phyloP scores from a whole-genome alignment of 2,888 invertebrate genomes.

The Chelonus formosanus region DNA sequence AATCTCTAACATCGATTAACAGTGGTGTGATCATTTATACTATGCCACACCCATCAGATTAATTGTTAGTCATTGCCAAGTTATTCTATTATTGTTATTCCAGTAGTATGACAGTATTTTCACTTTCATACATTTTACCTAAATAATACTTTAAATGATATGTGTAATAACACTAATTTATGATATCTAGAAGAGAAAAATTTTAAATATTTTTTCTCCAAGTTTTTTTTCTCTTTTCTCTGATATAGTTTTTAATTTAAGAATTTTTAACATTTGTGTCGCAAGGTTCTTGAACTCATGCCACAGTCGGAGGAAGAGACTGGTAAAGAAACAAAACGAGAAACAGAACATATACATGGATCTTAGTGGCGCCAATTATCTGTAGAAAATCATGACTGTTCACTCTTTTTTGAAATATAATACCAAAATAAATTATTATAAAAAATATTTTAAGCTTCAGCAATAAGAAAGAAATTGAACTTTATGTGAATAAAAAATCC shows the following conservation, averaged over 20 bases:
- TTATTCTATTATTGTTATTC: background rate
- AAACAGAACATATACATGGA: background rate
- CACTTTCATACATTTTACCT: no score
- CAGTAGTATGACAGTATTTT: no score
- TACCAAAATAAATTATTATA: background rate
- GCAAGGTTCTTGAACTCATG: constrained; percentile 17
- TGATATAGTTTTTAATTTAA: background rate
- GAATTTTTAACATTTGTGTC: constrained; percentile 9
- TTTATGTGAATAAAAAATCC: background rate
- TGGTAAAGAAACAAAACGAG: background rate
- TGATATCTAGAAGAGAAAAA: background rate
- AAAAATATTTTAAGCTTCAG: no score
- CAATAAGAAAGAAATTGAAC: no score
- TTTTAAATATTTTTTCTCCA: no score
- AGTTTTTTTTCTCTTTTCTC: background rate
- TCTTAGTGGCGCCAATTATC: constrained; percentile 7
- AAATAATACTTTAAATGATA: no score
- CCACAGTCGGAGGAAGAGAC: constrained; percentile 6
- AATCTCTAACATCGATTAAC: constrained; percentile 15
- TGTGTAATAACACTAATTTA: no score
- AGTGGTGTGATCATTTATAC: constrained; percentile 16
- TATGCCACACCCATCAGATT: constrained; percentile 17
- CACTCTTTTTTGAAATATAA: background rate
- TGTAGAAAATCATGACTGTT: constrained; percentile 2
- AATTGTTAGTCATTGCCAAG: background rate